phyloP scores from a whole-genome alignment of 2,113 vertebrate species.

The Ammodramus savannarum region DNA sequence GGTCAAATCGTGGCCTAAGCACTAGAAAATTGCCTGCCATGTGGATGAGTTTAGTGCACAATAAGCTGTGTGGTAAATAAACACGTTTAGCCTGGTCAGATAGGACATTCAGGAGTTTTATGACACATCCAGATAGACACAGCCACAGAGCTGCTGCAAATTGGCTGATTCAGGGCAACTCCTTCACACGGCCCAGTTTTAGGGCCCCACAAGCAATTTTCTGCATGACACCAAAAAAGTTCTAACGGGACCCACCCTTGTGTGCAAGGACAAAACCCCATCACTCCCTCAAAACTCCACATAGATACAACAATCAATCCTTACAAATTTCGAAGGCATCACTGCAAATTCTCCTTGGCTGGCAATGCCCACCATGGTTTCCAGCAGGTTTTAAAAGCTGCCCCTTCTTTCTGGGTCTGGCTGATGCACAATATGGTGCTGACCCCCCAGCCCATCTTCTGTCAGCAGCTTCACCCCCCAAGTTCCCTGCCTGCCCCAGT shows the following conservation, averaged over 20 bases:
- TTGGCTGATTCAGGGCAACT: background rate
- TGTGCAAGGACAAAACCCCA: background rate
- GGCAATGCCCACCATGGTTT: background rate
- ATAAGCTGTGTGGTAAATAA: constrained; percentile 48
- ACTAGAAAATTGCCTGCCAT: constrained; percentile 55
- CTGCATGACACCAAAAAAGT: background rate
- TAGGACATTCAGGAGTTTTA: background rate
- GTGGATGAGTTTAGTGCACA: constrained; percentile 46
- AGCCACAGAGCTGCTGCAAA: background rate
- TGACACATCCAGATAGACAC: background rate
- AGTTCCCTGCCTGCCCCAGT: fast-evolving
- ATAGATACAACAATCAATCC: fast-evolving
- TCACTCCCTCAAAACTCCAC: background rate
- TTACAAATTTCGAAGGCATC: background rate
- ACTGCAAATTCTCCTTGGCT: background rate
- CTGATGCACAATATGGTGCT: background rate
- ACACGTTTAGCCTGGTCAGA: constrained; percentile 27
- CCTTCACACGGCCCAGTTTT: background rate
- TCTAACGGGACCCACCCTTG: background rate
- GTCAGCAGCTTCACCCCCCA: background rate
- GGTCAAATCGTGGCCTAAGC: constrained; percentile 53
- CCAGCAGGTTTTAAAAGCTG: background rate
- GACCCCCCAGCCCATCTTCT: background rate
- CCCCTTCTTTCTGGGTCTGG: background rate
- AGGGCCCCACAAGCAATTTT: background rate